Conservation (phyloP, 2,113 vertebrate genomes). For the Theristicus caerulescens region DNA sequence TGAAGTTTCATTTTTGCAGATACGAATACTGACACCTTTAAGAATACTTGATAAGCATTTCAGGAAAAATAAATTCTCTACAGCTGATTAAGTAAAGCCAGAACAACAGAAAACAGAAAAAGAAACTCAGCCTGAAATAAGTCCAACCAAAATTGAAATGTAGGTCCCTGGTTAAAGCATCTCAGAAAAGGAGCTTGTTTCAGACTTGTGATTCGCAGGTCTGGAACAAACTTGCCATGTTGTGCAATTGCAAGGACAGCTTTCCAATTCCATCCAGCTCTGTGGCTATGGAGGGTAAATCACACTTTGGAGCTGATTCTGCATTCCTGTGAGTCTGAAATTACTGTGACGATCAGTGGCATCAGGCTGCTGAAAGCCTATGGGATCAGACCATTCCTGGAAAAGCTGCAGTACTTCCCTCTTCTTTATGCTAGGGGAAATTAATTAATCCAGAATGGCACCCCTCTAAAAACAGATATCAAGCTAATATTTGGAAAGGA, state of each 20-base stretch:
- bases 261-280: conserved; percentile 31
- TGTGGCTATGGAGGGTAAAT: conserved; percentile 20
- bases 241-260: conserved; percentile 53
- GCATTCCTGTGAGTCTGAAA: neutral
- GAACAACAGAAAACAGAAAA: neutral
- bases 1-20: conserved; percentile 61
- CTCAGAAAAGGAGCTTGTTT: conserved; percentile 15
- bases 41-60: conserved; percentile 28
- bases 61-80: conserved; percentile 39
- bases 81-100: conserved; percentile 27
- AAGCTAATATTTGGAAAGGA: neutral
- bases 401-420: conserved; percentile 7
- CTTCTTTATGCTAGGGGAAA: neutral
- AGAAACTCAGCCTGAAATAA: neutral
- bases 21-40: conserved; percentile 14
- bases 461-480: neutral
- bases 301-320: conserved; percentile 15
- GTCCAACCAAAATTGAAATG: neutral
- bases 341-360: neutral
- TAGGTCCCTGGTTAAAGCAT: conserved; percentile 35
- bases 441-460: neutral
- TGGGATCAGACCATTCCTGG: neutral
- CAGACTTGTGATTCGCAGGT: conserved; percentile 15
- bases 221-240: neutral
- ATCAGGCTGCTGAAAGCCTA: neutral